phyloP scores from a whole-genome alignment of 2,888 invertebrate species.

The Branchellion lobata region DNA sequence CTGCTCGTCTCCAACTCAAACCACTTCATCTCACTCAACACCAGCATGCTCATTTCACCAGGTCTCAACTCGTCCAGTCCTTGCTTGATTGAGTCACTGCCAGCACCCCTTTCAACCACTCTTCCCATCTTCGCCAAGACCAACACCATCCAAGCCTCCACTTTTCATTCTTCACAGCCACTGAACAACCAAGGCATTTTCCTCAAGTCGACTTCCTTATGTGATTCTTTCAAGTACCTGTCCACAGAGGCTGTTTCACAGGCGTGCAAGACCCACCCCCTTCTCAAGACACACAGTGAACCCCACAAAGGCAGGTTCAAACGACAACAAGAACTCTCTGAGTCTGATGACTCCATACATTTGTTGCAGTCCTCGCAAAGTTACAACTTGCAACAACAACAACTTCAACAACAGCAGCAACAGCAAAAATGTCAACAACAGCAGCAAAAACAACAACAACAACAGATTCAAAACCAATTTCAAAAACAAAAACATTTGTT shows the following conservation, averaged over 20 bases:
- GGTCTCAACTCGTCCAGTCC: not conserved
- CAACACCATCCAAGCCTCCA: not conserved
- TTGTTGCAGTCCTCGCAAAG: no score
- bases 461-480: not conserved
- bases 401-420: not conserved
- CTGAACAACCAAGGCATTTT: not conserved
- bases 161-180: not conserved
- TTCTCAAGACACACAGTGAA: not conserved
- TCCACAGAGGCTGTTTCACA: not conserved
- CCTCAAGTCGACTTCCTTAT: not conserved
- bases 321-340: no score
- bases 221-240: not conserved
- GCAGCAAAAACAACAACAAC: not conserved
- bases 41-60: not conserved
- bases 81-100: not conserved
- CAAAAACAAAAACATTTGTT: not conserved
- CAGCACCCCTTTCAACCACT: not conserved
- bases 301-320: not conserved
- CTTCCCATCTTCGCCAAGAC: no score
- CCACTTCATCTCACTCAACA: not conserved
- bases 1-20: not conserved
- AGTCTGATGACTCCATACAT: no score
- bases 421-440: not conserved
- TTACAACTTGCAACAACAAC: conserved; percentile 13
- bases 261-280: not conserved